These are phyloP conservation scores for Coelopa pilipes DNA, from an alignment of 2,888 invertebrate genomes.

Conservation along the genomic window DNA sequence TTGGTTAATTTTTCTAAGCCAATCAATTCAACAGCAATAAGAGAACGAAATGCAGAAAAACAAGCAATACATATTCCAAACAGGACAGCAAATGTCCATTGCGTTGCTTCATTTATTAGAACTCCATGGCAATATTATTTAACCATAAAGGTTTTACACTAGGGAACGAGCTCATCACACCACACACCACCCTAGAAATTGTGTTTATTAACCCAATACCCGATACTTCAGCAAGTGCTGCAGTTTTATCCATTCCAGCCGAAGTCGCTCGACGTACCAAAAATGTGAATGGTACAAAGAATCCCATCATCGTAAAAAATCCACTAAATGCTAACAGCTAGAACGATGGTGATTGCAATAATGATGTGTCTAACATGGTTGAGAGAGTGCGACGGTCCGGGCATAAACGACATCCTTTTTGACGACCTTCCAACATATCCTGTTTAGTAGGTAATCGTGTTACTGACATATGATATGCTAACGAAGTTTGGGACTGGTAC, in stretches of 20 bases:
- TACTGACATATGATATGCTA: slow-evolving; percentile 86
- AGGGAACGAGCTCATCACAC: slow-evolving; percentile 83
- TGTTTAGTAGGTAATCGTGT: slow-evolving; percentile 81
- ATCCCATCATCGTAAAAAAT: slow-evolving; percentile 94
- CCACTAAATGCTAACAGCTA: slow-evolving; percentile 88
- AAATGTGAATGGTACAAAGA: slow-evolving; percentile 93
- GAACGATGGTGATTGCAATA: slow-evolving; percentile 89
- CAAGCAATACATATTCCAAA: slow-evolving; percentile 94
- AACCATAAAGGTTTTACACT: no score
- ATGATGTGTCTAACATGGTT: slow-evolving; percentile 87
- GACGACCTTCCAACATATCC: slow-evolving; percentile 77
- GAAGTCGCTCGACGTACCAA: slow-evolving; percentile 76
- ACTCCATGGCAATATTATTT: slow-evolving; percentile 86
- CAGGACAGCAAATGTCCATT: slow-evolving; percentile 81
- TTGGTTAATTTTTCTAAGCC: slow-evolving; percentile 93
- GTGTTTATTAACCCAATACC: slow-evolving; percentile 93
- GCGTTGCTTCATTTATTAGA: slow-evolving; percentile 72
- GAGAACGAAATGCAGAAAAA: slow-evolving; percentile 93
- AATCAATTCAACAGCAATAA: slow-evolving; percentile 90
- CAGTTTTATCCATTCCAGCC: slow-evolving; percentile 69
- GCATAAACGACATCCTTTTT: slow-evolving; percentile 76
- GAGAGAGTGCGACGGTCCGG: slow-evolving; percentile 80
- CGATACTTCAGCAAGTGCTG: slow-evolving; percentile 79
- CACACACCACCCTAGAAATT: slow-evolving; percentile 89
- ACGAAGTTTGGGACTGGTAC: slow-evolving; percentile 82